Conservation (phyloP, 2,113 vertebrate species). For the Agapornis roseicollis region DNA sequence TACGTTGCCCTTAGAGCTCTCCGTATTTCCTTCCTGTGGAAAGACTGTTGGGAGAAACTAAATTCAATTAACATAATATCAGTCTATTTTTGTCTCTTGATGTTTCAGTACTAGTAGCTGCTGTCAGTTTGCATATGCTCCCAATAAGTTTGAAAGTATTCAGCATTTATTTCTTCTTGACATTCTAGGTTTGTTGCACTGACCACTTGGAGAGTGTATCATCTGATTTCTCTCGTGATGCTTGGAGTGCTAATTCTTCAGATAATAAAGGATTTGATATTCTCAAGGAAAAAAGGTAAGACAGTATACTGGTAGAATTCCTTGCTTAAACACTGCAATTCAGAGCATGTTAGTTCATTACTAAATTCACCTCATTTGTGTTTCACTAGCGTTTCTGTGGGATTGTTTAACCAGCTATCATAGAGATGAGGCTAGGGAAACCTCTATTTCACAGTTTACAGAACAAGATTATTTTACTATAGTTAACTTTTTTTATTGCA, state of each 20-base stretch:
- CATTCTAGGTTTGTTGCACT: constrained; percentile 83
- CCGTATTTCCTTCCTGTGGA: not conserved
- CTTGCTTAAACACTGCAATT: not conserved
- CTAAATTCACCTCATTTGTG: not conserved
- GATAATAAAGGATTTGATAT: constrained; percentile 77
- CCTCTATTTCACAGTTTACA: not conserved
- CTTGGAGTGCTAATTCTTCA: constrained; percentile 78
- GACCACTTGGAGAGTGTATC: constrained; percentile 82
- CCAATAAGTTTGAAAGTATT: not conserved
- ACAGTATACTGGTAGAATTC: not conserved
- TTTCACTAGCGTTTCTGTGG: fast-evolving
- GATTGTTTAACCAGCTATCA: not conserved
- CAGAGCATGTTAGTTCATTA: not conserved
- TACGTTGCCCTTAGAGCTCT: not conserved
- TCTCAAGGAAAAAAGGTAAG: constrained; percentile 83
- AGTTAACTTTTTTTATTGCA: not conserved
- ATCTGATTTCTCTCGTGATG: constrained; percentile 79
- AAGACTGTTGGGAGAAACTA: not conserved
- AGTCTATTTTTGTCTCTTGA: not conserved
- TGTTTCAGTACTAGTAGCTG: not conserved
- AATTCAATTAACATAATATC: not conserved
- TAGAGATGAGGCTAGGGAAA: not conserved
- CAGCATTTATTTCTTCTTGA: not conserved
- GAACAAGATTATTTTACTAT: not conserved
- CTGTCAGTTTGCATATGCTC: not conserved